phyloP scores from a whole-genome alignment of 2,797 vertebrate genomes.

The Myotis planiceps region DNA sequence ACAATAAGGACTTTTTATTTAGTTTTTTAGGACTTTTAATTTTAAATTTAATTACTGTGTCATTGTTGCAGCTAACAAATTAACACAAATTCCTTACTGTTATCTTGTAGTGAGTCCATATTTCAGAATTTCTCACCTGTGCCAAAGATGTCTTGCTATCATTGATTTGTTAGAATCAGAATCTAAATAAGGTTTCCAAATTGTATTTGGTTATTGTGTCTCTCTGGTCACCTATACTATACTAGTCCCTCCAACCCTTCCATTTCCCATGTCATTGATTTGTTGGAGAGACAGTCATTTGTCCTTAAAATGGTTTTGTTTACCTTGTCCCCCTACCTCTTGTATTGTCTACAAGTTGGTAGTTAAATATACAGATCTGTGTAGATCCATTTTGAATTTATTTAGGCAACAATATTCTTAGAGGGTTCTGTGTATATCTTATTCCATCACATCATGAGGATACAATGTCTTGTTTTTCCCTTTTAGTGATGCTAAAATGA shows the following conservation, averaged over 20 bases:
- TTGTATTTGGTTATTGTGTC: neutral
- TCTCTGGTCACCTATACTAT: neutral
- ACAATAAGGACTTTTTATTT: neutral
- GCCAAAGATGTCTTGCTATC: neutral
- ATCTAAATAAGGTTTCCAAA: neutral
- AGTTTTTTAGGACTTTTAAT: neutral
- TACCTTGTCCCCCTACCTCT: neutral
- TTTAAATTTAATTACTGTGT: neutral
- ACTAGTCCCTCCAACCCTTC: neutral
- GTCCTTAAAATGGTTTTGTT: neutral
- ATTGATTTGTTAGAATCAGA: constrained; percentile 13
- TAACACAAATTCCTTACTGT: neutral
- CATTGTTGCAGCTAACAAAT: neutral
- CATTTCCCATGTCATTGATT: neutral
- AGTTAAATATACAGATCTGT: neutral
- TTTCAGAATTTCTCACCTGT: neutral
- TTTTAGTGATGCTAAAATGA: neutral
- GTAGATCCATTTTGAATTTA: neutral
- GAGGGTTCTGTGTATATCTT: neutral
- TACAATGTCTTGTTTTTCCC: neutral
- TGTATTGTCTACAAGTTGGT: neutral
- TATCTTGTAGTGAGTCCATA: neutral
- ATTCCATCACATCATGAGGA: neutral
- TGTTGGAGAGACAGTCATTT: neutral
- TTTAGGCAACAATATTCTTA: neutral